Percentiles rank a stretch among this genome's conserved stretches.
Evolutionary conservation across 2,797 vertebrate genomes (phyloP).

Genomic region (Calcarius lapponicus): DNA sequence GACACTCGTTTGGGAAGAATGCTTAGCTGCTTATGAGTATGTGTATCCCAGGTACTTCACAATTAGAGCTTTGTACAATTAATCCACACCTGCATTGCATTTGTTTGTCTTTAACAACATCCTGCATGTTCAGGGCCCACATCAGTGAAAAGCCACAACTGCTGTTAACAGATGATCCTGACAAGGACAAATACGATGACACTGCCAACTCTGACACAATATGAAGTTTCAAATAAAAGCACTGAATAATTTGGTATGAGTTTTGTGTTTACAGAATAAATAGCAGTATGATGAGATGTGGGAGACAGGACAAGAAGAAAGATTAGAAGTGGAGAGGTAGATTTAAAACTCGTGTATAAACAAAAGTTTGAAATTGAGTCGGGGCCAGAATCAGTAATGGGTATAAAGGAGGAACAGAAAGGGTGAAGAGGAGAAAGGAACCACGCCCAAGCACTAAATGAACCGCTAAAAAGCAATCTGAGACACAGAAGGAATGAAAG

Average conservation of each 20-base stretch:
- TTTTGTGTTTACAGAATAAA: constrained; percentile 23
- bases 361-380: not conserved
- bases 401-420: not conserved
- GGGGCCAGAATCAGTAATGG: not conserved
- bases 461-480: not conserved
- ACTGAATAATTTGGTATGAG: not conserved
- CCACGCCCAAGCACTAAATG: not conserved
- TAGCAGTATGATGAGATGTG: not conserved
- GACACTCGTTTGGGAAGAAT: not conserved
- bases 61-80: not conserved
- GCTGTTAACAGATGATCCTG: not conserved
- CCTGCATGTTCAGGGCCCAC: not conserved
- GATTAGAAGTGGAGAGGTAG: not conserved
- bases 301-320: not conserved
- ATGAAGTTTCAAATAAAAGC: not conserved
- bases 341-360: not conserved
- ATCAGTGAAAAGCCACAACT: not conserved
- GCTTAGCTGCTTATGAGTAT: not conserved
- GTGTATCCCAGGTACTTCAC: not conserved
- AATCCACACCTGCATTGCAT: not conserved
- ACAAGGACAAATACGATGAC: not conserved
- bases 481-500: not conserved
- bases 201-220: not conserved
- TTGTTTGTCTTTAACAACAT: not conserved
- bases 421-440: not conserved